These are phyloP conservation scores for Uropsilus gracilis DNA, from an alignment of 2,113 vertebrate genomes.

Conservation along the genomic window DNA sequence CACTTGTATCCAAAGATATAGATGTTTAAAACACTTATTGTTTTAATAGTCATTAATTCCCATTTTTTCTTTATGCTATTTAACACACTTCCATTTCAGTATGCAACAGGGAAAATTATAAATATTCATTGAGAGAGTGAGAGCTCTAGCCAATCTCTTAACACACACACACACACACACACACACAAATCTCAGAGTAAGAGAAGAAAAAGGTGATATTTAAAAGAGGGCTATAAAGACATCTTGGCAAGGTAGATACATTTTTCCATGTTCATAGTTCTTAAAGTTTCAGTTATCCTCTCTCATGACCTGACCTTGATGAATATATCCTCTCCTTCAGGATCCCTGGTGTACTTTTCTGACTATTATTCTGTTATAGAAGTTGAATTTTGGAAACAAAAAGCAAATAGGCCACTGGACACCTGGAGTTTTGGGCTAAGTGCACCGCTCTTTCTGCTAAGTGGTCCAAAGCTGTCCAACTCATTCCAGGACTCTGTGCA, in stretches of 20 bases:
- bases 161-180: too few relatives aligned
- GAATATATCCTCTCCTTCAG: not conserved
- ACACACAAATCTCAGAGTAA: not conserved
- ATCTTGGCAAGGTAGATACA: not conserved
- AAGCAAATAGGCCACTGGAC: not conserved
- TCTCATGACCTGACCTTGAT: not conserved
- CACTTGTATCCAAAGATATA: not conserved
- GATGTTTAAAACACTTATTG: not conserved
- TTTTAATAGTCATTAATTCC: constrained; percentile 1
- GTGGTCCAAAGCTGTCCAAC: not conserved
- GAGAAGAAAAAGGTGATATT: constrained; percentile 35
- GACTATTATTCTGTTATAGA: constrained; percentile 5
- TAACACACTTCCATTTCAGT: constrained; percentile 15
- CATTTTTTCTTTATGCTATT: constrained; percentile 20
- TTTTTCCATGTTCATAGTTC: not conserved
- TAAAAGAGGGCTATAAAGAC: not conserved
- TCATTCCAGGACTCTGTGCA: not conserved
- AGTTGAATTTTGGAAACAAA: constrained; percentile 4
- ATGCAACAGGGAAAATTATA: not conserved
- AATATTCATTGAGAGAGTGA: not conserved
- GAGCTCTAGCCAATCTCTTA: not conserved
- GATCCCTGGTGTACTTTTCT: not conserved
- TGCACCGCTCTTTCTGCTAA: not conserved
- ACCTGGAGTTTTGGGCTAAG: not conserved
- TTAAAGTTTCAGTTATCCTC: not conserved